Percentiles rank a stretch among this genome's conserved stretches.
Conservation (phyloP, 2,797 vertebrate species). For the Potorous gilbertii region DNA sequence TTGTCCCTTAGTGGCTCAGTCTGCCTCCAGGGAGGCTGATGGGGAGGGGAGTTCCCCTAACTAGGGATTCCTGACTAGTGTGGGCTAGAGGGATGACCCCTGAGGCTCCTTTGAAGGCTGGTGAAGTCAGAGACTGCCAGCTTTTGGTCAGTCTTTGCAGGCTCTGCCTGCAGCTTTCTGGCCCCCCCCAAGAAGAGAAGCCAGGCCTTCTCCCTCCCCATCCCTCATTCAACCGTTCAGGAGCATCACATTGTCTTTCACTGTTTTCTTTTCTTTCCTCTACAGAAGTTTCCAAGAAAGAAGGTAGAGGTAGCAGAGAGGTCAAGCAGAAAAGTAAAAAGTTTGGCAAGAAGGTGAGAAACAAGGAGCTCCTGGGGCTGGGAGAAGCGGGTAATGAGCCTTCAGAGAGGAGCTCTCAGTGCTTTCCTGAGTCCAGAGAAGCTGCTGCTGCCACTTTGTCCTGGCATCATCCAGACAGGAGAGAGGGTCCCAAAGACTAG, state of each 20-base stretch:
- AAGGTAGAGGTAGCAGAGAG: constrained; percentile 82
- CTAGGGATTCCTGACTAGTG: neutral
- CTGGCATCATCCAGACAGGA: neutral
- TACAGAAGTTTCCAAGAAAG: constrained; percentile 86
- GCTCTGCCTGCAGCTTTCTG: neutral
- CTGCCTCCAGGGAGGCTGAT: neutral
- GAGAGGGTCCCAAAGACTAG: too few species aligned
- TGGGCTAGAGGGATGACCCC: neutral
- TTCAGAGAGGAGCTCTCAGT: fast-evolving
- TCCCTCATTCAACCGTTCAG: too few species aligned
- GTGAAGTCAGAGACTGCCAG: neutral
- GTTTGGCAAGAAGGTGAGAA: fast-evolving
- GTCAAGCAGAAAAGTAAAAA: constrained; percentile 79
- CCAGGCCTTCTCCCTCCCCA: neutral
- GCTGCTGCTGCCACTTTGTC: fast-evolving
- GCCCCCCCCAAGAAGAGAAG: too few species aligned
- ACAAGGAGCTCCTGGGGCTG: constrained; percentile 24
- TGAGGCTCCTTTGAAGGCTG: neutral
- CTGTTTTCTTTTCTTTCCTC: constrained; percentile 72
- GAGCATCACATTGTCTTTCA: neutral
- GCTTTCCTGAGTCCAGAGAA: neutral
- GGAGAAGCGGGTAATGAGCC: fast-evolving
- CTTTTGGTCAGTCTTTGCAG: neutral
- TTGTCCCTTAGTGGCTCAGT: neutral
- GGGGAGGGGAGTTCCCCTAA: neutral